Conservation (phyloP, 2,113 vertebrate genomes). For the Rana temporaria region DNA sequence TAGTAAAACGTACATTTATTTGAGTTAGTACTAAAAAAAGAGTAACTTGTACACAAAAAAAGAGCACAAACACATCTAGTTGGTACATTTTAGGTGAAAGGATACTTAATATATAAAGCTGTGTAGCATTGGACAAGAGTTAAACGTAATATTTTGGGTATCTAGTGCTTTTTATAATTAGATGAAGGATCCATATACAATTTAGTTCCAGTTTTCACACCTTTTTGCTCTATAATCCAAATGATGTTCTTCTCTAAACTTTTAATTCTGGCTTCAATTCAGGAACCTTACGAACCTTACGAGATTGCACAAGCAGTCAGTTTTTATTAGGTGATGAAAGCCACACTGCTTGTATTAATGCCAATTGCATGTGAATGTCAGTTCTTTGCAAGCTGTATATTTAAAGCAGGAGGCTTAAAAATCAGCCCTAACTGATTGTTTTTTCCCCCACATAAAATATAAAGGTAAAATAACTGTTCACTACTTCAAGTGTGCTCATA, state of each 20-base stretch:
- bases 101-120: too few relatives aligned
- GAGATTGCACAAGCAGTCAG: conserved; percentile 1
- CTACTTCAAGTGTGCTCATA: too few relatives aligned
- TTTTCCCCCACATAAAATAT: too few relatives aligned
- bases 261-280: not conserved
- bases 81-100: too few relatives aligned
- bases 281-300: not conserved
- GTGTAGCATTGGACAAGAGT: too few relatives aligned
- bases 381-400: conserved; percentile 6
- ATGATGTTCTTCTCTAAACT: not conserved
- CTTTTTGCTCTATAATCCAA: conserved; percentile 6
- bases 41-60: too few relatives aligned
- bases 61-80: too few relatives aligned
- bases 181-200: not conserved
- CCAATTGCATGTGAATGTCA: conserved; percentile 17
- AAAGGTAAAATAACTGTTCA: too few relatives aligned
- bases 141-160: not conserved
- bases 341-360: not conserved
- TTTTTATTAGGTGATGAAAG: conserved; percentile 25
- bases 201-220: not conserved
- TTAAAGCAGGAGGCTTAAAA: not conserved
- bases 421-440: too few relatives aligned
- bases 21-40: too few relatives aligned
- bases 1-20: too few relatives aligned
- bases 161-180: not conserved